Evolutionary conservation across 2,113 vertebrate species (phyloP).

Genomic region (Gopherus evgoodei): DNA sequence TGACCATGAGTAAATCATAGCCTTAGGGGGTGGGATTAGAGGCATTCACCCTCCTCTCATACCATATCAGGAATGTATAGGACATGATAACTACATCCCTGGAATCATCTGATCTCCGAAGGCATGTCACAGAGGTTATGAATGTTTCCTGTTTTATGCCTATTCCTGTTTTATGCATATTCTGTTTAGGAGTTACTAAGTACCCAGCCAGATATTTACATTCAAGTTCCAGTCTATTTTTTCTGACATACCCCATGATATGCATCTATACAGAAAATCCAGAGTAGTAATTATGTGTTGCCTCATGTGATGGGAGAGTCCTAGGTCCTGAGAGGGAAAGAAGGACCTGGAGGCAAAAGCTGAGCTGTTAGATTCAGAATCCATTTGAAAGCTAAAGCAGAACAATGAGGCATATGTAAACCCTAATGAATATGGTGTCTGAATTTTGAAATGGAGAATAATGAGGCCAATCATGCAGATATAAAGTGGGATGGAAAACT

Average conservation of each 20-base stretch:
- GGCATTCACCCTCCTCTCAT: not conserved
- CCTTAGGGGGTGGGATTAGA: constrained; percentile 12
- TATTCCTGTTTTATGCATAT: rapidly evolving
- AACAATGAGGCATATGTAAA: not conserved
- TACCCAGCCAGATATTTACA: constrained; percentile 18
- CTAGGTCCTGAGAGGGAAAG: not conserved
- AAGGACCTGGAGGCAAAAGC: not conserved
- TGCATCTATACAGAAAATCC: not conserved
- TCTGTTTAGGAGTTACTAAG: not conserved
- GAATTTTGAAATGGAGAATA: not conserved
- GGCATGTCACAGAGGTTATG: not conserved
- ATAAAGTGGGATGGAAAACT: not conserved
- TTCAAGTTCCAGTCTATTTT: constrained; percentile 31
- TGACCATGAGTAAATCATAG: constrained; percentile 63
- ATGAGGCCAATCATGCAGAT: not conserved
- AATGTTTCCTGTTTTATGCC: not conserved
- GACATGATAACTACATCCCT: not conserved
- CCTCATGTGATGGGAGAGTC: not conserved
- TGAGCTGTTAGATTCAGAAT: not conserved
- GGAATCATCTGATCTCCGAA: not conserved
- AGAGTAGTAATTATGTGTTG: constrained; percentile 13
- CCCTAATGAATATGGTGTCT: not conserved
- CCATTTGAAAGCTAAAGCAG: not conserved
- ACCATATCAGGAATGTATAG: not conserved
- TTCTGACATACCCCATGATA: not conserved